Conservation (phyloP, 2,888 invertebrate genomes). For the Zootermopsis nevadensis region DNA sequence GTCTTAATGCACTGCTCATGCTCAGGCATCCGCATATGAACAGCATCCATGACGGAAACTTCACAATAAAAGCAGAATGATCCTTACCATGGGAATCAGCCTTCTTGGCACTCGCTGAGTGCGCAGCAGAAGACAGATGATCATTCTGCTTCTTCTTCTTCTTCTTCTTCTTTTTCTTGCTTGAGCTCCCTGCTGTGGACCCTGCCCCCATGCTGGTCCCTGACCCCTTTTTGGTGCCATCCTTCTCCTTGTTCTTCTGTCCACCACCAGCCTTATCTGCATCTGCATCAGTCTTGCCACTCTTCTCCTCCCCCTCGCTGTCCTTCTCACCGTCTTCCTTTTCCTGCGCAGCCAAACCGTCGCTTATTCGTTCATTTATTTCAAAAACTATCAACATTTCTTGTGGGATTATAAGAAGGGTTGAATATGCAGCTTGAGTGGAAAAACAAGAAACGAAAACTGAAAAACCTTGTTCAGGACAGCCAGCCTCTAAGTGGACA, state of each 20-base stretch:
- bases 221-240: conserved; percentile 43
- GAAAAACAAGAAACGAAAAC: no score
- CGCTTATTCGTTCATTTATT: no score
- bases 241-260: conserved; percentile 46
- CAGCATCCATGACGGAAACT: no score
- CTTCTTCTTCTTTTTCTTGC: conserved; percentile 45
- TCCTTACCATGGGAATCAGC: not conserved
- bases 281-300: not conserved
- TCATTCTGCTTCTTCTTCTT: conserved; percentile 27
- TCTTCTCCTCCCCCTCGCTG: conserved; percentile 48
- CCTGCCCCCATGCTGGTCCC: not conserved
- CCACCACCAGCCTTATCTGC: conserved; percentile 33
- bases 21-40: no score
- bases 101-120: not conserved
- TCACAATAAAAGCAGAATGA: not conserved
- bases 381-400: no score
- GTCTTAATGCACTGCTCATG: no score
- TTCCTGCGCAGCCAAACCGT: conserved; percentile 18
- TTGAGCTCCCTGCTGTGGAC: not conserved
- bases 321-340: conserved; percentile 50
- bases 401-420: no score
- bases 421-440: no score
- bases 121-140: not conserved
- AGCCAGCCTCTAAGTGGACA: no score
- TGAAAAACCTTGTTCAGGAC: no score